phyloP scores from a whole-genome alignment of 2,888 invertebrate species.

The Cyaniris semiargus region DNA sequence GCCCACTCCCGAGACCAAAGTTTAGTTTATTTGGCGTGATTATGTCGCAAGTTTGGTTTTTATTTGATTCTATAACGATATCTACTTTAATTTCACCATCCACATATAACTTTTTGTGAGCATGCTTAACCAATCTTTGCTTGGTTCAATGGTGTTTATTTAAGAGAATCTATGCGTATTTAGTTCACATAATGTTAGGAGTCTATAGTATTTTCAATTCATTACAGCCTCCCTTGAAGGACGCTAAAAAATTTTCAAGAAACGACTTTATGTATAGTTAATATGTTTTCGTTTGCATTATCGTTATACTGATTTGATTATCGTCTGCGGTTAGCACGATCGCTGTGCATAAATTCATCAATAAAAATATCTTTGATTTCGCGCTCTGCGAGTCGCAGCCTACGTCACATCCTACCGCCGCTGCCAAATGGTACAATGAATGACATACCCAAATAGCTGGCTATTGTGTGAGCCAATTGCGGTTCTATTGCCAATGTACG shows the following conservation, averaged over 20 bases:
- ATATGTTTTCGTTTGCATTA: too few species aligned
- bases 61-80: neutral
- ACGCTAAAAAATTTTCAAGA: too few species aligned
- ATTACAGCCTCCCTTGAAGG: too few species aligned
- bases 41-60: conserved; percentile 12
- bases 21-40: conserved; percentile 15
- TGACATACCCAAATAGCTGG: conserved; percentile 32
- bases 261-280: too few species aligned
- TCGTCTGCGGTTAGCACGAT: neutral
- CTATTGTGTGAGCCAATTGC: conserved; percentile 26
- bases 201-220: neutral
- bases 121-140: neutral
- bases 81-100: neutral
- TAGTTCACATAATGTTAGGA: neutral
- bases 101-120: neutral
- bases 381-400: conserved; percentile 41
- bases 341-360: conserved; percentile 22
- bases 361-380: conserved; percentile 27
- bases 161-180: neutral
- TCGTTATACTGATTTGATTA: neutral
- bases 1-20: neutral
- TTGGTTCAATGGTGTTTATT: neutral
- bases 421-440: conserved; percentile 63
- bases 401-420: conserved; percentile 59
- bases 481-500: conserved; percentile 13